Base-by-base conservation (phyloP, 1,140 invertebrate species). In the Drosophila elegans region DNA sequence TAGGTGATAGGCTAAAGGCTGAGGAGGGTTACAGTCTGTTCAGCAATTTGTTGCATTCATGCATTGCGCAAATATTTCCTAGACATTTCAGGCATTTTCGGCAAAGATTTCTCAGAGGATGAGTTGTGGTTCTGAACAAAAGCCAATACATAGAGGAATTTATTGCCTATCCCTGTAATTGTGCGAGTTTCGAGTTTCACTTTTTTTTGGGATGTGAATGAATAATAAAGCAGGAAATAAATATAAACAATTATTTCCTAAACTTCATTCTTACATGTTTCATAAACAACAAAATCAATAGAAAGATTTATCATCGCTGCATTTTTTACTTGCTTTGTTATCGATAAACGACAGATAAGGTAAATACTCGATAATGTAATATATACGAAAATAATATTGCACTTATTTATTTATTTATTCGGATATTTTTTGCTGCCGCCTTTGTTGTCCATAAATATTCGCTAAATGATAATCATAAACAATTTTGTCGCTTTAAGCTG, bases 391-490 rank as follows among this genome's bases (percentile, higher is more conserved):
- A 56, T 68, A 75, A 75, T 68, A 67, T 29, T 51, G 54, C 62
- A 68, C 49, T 60, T 60, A 77, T 78, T 77, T 77, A 77, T 78
- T 68, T 75, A 56, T 77, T 71, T 76, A 66, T 76, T 68, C 52
- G 10, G 41, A 38, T 41, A 49, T 32, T 72, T 73, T 36, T 27
- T 41, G n/a, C 21, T 11, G 12, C 48, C 27, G 62, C 56, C 36
- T 36, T 32, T 42, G 25, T 29, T 39, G 62, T 59, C 52, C 57
- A 82, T 88, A 82, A 78, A 88, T 82, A 88, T 61, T 64, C 60
- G 64, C 59, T 81, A 68, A 86, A 88, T 88, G 64, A 72, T 86
- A 88, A 86, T 88, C 74, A 88, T 75, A 86, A 86, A 85, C 75
- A 88, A 86, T 86, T 71, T 86, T 74, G 63, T 46, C 55, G 64